These are phyloP conservation scores for Conus ventricosus DNA, from an alignment of 1,140 invertebrate genomes.

Conservation along the genomic window DNA sequence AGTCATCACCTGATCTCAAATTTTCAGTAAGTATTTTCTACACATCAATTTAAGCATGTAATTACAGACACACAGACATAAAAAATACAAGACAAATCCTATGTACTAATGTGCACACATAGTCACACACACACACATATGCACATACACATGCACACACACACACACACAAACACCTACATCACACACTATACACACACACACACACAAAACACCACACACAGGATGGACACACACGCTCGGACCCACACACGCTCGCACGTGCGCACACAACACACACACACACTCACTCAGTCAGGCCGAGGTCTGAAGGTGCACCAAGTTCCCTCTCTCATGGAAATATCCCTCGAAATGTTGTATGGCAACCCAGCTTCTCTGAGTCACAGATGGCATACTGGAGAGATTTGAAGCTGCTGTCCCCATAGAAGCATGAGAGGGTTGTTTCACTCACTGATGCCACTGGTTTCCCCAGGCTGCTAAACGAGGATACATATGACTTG, in stretches of 20 bases:
- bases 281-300: constrained; percentile 24
- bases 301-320: neutral
- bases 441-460: constrained; percentile 29
- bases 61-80: neutral
- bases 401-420: constrained; percentile 4
- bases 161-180: neutral
- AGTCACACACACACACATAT: neutral
- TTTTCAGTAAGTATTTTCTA: no score
- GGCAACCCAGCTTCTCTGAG: constrained; percentile 29
- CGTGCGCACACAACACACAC: neutral
- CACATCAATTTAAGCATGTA: neutral
- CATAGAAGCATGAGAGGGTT: constrained; percentile 3
- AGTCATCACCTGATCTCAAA: no score
- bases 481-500: neutral
- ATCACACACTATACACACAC: no score
- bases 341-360: constrained; percentile 27
- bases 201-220: neutral
- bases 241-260: neutral
- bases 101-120: neutral
- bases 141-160: neutral
- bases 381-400: constrained; percentile 16
- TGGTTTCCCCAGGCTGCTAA: constrained; percentile 6
- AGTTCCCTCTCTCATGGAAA: constrained; percentile 22
- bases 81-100: no score
- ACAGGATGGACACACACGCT: neutral